Percentiles rank a stretch among this genome's conserved stretches.
These are phyloP conservation scores for Ondatra zibethicus DNA, from an alignment of 2,113 vertebrate species.

Conservation along the genomic window DNA sequence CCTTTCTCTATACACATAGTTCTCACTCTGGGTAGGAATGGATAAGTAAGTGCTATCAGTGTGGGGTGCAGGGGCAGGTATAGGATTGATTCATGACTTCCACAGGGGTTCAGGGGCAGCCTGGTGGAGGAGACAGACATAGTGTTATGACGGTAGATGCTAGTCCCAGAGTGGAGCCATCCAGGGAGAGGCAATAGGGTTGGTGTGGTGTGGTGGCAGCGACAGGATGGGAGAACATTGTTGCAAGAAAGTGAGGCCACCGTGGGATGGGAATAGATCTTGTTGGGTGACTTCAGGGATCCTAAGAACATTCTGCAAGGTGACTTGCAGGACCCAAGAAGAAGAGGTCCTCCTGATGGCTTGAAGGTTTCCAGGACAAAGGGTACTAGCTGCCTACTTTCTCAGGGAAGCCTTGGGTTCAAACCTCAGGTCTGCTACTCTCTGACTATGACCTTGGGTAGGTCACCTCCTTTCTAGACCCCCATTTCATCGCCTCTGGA, in stretches of 20 bases:
- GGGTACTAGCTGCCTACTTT: not conserved
- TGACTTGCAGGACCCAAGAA: not conserved
- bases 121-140: not conserved
- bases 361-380: not conserved
- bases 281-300: not conserved
- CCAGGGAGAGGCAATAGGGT: not conserved
- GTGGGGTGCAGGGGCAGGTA: accelerated
- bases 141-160: accelerated
- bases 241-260: not conserved
- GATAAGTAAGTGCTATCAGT: accelerated
- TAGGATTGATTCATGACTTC: not conserved
- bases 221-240: not conserved
- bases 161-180: not conserved
- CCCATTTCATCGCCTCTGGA: not conserved
- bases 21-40: not conserved
- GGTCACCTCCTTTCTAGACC: not conserved
- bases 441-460: not conserved
- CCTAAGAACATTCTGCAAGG: not conserved
- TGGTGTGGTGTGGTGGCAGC: no score
- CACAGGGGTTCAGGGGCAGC: no score
- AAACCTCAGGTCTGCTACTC: not conserved
- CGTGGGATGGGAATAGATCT: accelerated
- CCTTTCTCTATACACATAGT: not conserved
- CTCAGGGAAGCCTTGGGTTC: not conserved
- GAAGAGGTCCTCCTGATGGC: not conserved